Percentiles rank a stretch among this genome's conserved stretches.
phyloP scores from a whole-genome alignment of 2,888 invertebrate genomes.

The Argyresthia goedartella region DNA sequence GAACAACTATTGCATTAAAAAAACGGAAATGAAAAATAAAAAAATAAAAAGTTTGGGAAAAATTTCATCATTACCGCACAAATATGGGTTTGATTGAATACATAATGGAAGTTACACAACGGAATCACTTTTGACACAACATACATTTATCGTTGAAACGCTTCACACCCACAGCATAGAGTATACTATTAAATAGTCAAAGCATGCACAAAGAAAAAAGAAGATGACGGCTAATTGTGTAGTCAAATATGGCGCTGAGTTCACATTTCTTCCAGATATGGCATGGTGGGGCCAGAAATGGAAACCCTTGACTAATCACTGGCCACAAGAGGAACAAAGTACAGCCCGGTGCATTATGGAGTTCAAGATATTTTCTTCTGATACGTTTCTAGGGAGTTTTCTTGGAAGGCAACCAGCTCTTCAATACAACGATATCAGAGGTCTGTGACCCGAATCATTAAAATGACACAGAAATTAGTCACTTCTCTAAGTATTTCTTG shows the following conservation, averaged over 20 bases:
- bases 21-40: too few species aligned
- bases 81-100: neutral
- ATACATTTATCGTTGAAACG: slow-evolving; percentile 5
- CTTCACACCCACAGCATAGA: slow-evolving; percentile 13
- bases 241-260: slow-evolving; percentile 49
- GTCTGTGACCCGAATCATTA: too few species aligned
- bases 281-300: slow-evolving; percentile 34
- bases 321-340: slow-evolving; percentile 23
- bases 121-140: neutral
- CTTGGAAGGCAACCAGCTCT: too few species aligned
- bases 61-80: neutral
- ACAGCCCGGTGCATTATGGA: neutral
- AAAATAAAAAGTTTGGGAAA: too few species aligned
- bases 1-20: too few species aligned
- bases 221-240: slow-evolving; percentile 52
- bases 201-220: slow-evolving; percentile 42
- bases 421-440: too few species aligned
- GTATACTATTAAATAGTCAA: slow-evolving; percentile 37
- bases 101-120: neutral
- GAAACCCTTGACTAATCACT: slow-evolving; percentile 60
- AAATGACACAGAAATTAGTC: too few species aligned
- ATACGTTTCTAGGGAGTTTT: neutral
- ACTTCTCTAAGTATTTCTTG: too few species aligned
- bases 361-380: neutral
- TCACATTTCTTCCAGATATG: slow-evolving; percentile 48